Evolutionary conservation across 2,113 vertebrate genomes (phyloP).

Genomic region (Calcarius ornatus): DNA sequence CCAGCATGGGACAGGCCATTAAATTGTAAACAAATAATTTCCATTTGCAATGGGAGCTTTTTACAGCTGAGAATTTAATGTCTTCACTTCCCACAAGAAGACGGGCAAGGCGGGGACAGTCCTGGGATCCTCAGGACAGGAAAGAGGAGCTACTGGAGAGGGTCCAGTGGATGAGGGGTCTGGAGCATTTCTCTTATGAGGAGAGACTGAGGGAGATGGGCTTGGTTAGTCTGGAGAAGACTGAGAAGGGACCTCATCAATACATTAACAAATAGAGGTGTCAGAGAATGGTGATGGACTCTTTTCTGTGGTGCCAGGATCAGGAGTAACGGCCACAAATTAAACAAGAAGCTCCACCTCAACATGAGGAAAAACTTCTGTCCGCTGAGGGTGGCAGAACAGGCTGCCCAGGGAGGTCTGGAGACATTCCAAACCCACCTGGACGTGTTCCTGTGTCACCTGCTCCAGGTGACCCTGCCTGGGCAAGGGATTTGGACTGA

Average conservation of each 20-base stretch:
- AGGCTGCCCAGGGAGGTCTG: not conserved
- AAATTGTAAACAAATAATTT: not conserved
- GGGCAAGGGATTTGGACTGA: not conserved
- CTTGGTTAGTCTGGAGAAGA: not conserved
- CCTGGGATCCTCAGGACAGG: not conserved
- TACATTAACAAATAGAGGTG: not conserved
- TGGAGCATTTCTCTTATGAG: not conserved
- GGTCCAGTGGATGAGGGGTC: not conserved
- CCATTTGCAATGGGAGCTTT: not conserved
- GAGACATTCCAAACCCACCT: not conserved
- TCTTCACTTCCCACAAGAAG: not conserved
- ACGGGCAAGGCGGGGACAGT: not conserved
- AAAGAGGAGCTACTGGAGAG: not conserved
- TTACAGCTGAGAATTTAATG: not conserved
- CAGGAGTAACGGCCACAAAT: fast-evolving
- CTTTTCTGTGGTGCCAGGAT: not conserved
- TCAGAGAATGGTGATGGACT: not conserved
- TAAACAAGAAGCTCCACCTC: not conserved
- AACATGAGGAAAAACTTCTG: not conserved
- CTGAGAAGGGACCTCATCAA: not conserved
- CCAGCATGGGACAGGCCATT: not conserved
- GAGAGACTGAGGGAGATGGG: not conserved
- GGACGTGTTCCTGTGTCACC: not conserved
- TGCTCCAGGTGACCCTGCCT: not conserved
- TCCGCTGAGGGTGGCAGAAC: not conserved